phyloP scores from a whole-genome alignment of 2,797 vertebrate species.

The Eremophila alpestris region DNA sequence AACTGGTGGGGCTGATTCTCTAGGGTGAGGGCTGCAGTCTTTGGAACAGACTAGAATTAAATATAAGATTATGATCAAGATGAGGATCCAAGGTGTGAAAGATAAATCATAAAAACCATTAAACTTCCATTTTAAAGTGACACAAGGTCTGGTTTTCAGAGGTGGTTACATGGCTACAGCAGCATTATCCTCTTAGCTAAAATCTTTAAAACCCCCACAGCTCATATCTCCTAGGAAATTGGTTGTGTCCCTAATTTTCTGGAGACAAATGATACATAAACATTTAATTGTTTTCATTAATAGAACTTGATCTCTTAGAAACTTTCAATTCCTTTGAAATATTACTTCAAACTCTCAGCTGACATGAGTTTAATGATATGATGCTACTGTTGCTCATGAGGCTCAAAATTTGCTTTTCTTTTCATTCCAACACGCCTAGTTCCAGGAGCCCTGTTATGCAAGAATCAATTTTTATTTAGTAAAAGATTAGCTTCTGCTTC shows the following conservation, averaged over 20 bases:
- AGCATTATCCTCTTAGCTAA: not conserved
- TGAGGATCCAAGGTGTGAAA: not conserved
- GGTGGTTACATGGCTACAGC: not conserved
- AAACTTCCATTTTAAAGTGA: not conserved
- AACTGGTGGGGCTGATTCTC: not conserved
- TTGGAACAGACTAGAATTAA: not conserved
- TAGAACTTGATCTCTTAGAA: not conserved
- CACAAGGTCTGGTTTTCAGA: not conserved
- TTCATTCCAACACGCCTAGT: not conserved
- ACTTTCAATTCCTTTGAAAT: not conserved
- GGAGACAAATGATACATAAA: not conserved
- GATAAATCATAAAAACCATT: not conserved
- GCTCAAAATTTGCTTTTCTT: not conserved
- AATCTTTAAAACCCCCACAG: not conserved
- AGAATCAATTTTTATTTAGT: conserved; percentile 13
- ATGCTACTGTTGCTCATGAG: not conserved
- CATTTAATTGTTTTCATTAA: not conserved
- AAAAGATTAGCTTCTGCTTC: not conserved
- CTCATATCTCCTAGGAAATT: not conserved
- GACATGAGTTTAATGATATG: not conserved
- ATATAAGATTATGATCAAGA: not conserved
- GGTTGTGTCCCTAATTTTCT: not conserved
- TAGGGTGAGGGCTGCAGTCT: not conserved
- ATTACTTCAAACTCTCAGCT: not conserved
- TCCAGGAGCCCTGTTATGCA: not conserved